These are phyloP conservation scores for Pachyrhynchus sulphureomaculatus DNA, from an alignment of 1,140 invertebrate genomes.

Conservation along the genomic window DNA sequence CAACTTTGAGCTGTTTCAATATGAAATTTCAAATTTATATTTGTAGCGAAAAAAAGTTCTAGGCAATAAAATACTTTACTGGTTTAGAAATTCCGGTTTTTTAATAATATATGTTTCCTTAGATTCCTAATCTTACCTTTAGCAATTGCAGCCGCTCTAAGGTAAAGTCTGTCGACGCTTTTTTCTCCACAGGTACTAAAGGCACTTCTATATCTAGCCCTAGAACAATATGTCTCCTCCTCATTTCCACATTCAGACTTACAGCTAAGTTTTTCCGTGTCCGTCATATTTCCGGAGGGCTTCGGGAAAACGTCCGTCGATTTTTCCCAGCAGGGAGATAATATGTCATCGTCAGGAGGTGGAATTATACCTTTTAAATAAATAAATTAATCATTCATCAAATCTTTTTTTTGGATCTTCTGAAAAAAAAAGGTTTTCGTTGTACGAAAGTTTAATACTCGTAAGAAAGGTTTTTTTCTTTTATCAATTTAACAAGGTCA, in stretches of 20 bases:
- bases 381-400: not conserved
- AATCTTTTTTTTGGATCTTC: too few species aligned
- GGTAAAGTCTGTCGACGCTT: slow-evolving; percentile 69
- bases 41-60: too few species aligned
- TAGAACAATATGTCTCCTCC: slow-evolving; percentile 36
- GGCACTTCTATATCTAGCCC: slow-evolving; percentile 51
- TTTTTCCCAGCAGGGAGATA: slow-evolving; percentile 69
- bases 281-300: slow-evolving; percentile 71
- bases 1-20: too few species aligned
- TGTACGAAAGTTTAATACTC: too few species aligned
- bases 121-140: slow-evolving; percentile 41
- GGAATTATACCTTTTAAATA: slow-evolving; percentile 44
- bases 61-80: too few species aligned
- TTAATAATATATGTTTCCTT: too few species aligned
- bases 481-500: too few species aligned
- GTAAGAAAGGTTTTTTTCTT: too few species aligned
- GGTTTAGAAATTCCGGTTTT: too few species aligned
- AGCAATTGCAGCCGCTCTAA: slow-evolving; percentile 58
- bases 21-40: too few species aligned
- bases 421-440: too few species aligned
- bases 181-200: slow-evolving; percentile 61
- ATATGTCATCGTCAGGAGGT: slow-evolving; percentile 38
- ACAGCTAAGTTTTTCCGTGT: slow-evolving; percentile 64
- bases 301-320: slow-evolving; percentile 75
- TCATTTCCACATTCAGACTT: slow-evolving; percentile 56